phyloP scores from a whole-genome alignment of 1,140 invertebrate genomes.

The Leptopilina clavipes region DNA sequence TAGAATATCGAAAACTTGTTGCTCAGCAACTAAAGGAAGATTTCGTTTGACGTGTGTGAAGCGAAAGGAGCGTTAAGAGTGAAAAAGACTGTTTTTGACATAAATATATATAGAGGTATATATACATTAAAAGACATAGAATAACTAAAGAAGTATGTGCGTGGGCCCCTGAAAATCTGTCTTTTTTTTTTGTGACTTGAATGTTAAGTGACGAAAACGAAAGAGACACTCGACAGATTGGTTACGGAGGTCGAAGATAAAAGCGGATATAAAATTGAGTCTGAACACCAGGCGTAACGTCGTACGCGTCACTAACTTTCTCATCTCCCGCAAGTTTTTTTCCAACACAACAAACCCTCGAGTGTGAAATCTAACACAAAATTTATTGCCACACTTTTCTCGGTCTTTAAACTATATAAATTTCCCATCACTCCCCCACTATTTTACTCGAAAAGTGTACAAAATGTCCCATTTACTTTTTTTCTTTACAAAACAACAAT shows the following conservation, averaged over 20 bases:
- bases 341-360: conserved; percentile 9
- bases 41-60: too few species aligned
- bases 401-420: not conserved
- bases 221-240: conserved; percentile 46
- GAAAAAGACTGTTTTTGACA: not conserved
- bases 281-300: conserved; percentile 53
- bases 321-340: conserved; percentile 33
- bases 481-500: too few species aligned
- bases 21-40: too few species aligned
- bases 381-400: not conserved
- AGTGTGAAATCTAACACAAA: conserved; percentile 8
- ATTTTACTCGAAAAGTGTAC: too few species aligned
- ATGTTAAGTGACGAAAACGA: conserved; percentile 37
- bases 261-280: conserved; percentile 55
- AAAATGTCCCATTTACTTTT: not conserved
- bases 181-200: not conserved
- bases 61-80: not conserved
- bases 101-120: too few species aligned
- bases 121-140: not conserved
- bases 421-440: not conserved
- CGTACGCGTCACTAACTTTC: conserved; percentile 58
- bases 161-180: conserved; percentile 10
- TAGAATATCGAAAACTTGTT: too few species aligned
- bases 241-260: conserved; percentile 54
- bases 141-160: not conserved